These are phyloP conservation scores for Idaea dimidiata DNA, from an alignment of 2,888 invertebrate genomes.

Conservation along the genomic window DNA sequence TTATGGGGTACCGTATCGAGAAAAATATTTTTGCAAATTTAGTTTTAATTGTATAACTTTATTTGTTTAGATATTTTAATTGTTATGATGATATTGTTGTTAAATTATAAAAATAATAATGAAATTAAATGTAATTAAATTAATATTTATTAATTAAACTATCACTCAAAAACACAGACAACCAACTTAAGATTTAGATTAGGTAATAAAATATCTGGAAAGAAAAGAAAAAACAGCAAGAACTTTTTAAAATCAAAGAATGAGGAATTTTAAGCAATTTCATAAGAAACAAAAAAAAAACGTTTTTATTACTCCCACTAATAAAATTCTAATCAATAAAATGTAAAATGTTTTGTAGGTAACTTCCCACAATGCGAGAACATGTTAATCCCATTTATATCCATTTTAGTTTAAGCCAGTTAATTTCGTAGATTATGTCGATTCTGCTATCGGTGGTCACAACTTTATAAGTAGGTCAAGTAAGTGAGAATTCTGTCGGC, in stretches of 20 bases:
- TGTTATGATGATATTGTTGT: no score
- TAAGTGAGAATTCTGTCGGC: conserved; percentile 27
- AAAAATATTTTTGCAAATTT: no score
- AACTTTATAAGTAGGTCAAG: not conserved
- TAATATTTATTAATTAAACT: no score
- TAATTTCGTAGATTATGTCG: not conserved
- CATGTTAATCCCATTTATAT: not conserved
- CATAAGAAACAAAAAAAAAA: not conserved
- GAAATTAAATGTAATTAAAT: no score
- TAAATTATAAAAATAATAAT: no score
- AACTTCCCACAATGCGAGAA: not conserved
- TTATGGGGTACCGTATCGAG: no score
- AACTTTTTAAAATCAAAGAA: not conserved
- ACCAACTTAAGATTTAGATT: not conserved
- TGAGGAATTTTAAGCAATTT: not conserved
- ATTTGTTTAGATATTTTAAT: no score
- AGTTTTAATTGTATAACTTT: no score
- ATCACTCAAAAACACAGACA: no score
- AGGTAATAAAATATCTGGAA: not conserved
- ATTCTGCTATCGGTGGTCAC: not conserved
- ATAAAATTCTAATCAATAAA: not conserved
- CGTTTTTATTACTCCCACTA: not conserved
- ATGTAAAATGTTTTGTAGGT: not conserved
- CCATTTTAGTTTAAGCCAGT: not conserved
- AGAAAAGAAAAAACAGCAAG: not conserved